phyloP scores from a whole-genome alignment of 2,888 invertebrate genomes.

The Dasysyrphus albostriatus region DNA sequence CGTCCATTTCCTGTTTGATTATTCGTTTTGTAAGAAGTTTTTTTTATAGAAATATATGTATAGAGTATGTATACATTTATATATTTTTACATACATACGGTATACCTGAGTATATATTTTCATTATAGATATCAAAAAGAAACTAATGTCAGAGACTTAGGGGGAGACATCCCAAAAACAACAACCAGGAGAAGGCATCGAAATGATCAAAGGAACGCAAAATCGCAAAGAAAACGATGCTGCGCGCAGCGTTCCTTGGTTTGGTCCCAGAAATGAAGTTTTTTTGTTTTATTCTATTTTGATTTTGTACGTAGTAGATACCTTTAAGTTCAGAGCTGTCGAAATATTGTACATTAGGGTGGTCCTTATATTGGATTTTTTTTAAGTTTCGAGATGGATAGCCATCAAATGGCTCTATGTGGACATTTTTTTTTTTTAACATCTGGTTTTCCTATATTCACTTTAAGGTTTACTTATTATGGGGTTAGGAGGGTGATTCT shows the following conservation, averaged over 20 bases:
- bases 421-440: too few species aligned
- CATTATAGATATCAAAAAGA: constrained; percentile 36
- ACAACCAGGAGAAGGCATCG: background rate
- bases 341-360: too few species aligned
- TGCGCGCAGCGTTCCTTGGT: constrained; percentile 58
- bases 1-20: constrained; percentile 71
- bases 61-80: too few species aligned
- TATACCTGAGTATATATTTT: background rate
- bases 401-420: too few species aligned
- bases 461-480: too few species aligned
- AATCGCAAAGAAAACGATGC: constrained; percentile 48
- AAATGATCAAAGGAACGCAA: constrained; percentile 53
- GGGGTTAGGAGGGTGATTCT: too few species aligned
- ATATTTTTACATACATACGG: background rate
- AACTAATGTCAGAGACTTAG: constrained; percentile 30
- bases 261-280: background rate
- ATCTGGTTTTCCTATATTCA: too few species aligned
- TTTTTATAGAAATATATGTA: background rate
- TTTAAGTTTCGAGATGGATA: too few species aligned
- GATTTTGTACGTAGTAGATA: constrained; percentile 26
- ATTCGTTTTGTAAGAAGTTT: constrained; percentile 20
- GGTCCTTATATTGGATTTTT: too few species aligned
- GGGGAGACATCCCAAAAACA: constrained; percentile 15
- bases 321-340: constrained; percentile 16
- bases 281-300: constrained; percentile 29